A percentile compares a stretch with the other conserved stretches of the same genome.
These are phyloP conservation scores for Manis pentadactyla DNA, from an alignment of 2,797 vertebrate genomes.

Conservation along the genomic window DNA sequence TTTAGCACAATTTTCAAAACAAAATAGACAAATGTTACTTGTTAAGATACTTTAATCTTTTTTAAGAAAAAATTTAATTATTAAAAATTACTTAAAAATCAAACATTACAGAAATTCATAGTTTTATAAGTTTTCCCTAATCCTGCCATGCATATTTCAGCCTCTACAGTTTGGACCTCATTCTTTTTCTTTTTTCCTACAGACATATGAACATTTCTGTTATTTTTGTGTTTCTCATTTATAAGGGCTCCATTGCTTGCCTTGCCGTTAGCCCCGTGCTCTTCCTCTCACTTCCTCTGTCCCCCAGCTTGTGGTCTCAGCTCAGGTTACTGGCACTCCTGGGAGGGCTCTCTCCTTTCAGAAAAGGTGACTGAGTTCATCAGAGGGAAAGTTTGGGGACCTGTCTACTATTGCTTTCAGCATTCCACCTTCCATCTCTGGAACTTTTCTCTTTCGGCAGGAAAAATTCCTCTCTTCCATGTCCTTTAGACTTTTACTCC, in stretches of 20 bases:
- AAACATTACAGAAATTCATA: background rate
- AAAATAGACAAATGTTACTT: background rate
- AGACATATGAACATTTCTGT: background rate
- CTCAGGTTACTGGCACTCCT: background rate
- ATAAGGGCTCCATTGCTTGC: background rate
- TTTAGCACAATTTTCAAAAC: constrained; percentile 16
- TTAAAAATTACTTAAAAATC: background rate
- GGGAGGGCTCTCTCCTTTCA: background rate
- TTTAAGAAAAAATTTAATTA: background rate
- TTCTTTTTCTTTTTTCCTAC: background rate
- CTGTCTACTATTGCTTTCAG: background rate
- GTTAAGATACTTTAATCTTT: background rate
- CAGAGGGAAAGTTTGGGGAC: background rate
- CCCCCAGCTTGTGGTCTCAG: background rate
- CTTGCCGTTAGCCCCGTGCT: background rate
- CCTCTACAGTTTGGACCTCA: background rate
- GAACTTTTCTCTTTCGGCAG: background rate
- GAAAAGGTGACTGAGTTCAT: background rate
- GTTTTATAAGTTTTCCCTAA: background rate
- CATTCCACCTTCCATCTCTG: background rate
- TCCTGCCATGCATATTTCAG: background rate
- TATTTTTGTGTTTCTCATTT: background rate
- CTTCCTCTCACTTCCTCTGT: accelerated
- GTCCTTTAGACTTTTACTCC: background rate
- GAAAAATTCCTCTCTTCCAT: constrained; percentile 1